These are phyloP conservation scores for Spheniscus mendiculus DNA, from an alignment of 2,113 vertebrate genomes.

Conservation along the genomic window DNA sequence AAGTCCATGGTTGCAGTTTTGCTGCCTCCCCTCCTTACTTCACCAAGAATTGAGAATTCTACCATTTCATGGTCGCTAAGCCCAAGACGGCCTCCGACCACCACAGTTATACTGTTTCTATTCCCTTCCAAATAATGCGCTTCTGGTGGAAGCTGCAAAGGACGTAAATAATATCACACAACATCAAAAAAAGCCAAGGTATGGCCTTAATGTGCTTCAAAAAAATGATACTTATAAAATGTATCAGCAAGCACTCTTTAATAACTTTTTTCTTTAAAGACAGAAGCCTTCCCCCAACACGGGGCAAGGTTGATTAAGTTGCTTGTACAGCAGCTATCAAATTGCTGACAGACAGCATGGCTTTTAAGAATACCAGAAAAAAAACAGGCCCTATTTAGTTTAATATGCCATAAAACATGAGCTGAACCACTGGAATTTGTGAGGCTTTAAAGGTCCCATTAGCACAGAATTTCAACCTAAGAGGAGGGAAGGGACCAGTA, in stretches of 20 bases:
- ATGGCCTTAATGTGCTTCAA: background rate
- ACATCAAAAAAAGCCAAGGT: background rate
- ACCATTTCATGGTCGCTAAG: no score
- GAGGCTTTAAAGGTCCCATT: background rate
- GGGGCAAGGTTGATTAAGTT: background rate
- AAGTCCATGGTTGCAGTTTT: no score
- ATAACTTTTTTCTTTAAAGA: background rate
- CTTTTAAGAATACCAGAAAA: background rate
- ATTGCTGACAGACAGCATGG: background rate
- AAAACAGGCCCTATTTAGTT: background rate
- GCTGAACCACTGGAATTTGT: background rate
- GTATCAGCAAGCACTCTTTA: background rate
- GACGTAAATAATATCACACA: background rate
- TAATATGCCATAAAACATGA: background rate
- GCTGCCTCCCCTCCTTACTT: no score
- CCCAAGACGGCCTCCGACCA: no score
- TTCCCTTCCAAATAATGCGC: fast-evolving
- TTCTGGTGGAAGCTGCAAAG: background rate
- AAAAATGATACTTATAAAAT: background rate
- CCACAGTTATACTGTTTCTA: background rate
- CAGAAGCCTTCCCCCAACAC: fast-evolving
- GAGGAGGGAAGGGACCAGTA: background rate
- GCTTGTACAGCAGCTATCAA: background rate
- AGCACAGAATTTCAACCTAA: background rate
- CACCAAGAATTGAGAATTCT: no score